Base-by-base conservation (phyloP, 1,140 invertebrate genomes). In the Nasonia longicornis region DNA sequence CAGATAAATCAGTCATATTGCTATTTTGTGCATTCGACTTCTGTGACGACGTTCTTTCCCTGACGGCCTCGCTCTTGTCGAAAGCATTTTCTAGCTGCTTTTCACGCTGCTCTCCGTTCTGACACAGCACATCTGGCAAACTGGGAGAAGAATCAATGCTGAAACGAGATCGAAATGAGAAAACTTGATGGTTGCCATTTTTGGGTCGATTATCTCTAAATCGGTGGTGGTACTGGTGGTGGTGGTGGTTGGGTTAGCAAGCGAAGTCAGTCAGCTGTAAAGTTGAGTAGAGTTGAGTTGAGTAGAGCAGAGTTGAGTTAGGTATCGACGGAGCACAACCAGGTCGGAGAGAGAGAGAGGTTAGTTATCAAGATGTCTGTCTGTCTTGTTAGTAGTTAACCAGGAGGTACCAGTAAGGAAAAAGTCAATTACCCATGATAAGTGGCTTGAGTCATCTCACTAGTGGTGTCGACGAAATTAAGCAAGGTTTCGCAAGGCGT, bases 401-500 rank as follows among this genome's bases (percentile, higher is more conserved):
- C 52, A 58, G 52, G 52, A 58, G 16, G 52, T 67, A 31, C 64
- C 16, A 20, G 63, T 77, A 38, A 66, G 35, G 4, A 75, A 73
- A 75, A 75, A 75, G 14, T 63, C 12, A 78, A 29, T 78, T 73
- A 82, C 81, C 70, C 52, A 20, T 82, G 81, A 69, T 69, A 82
- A 4, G 58, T 48, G 20, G 42, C 66, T 77, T 69, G 35, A 48
- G 16, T 42, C 45, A 48, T 79, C 48, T 79, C 35, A 16, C 26
- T 79, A 58, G 77, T 11, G 2, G 67, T 11, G 20, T 71, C 77
- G 67, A 48, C 77, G 67, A 48, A 71, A 77, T 77, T 48, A 35
- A 79, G 16, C 38, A 77, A 20, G 2, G 64, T 87, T 14, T 90
- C 89, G 71, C 89, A 90, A 7, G 87, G 84, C 14, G 85, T 87